A percentile compares a stretch with the other conserved stretches of the same genome.
phyloP scores from a whole-genome alignment of 2,888 invertebrate species.

The Ophioninae sp. region DNA sequence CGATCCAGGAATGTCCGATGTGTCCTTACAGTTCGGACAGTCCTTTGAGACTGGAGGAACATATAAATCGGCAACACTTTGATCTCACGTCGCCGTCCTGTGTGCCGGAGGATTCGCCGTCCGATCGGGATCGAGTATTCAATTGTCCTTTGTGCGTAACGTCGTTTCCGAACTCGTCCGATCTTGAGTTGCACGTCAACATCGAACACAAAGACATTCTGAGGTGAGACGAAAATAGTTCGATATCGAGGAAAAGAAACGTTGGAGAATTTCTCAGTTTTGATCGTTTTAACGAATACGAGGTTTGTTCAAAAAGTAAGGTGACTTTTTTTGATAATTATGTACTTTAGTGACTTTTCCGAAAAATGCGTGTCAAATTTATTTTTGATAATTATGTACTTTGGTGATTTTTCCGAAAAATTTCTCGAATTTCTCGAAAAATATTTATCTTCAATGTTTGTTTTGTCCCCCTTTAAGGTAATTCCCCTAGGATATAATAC shows the following conservation, averaged over 20 bases:
- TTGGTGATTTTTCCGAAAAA: too few relatives aligned
- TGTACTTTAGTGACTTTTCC: too few relatives aligned
- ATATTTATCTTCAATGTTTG: too few relatives aligned
- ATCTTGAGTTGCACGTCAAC: constrained; percentile 92
- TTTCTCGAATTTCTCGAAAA: too few relatives aligned
- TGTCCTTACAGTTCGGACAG: constrained; percentile 89
- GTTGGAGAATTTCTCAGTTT: background rate
- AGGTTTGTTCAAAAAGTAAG: too few relatives aligned
- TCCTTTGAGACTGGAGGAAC: constrained; percentile 89
- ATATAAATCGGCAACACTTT: constrained; percentile 92
- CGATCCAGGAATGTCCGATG: constrained; percentile 86
- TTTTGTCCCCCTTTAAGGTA: background rate
- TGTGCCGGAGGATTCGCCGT: constrained; percentile 77
- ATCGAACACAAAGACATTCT: constrained; percentile 91
- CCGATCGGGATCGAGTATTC: constrained; percentile 81
- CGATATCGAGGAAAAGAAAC: constrained; percentile 2
- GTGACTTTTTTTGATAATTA: too few relatives aligned
- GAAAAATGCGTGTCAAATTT: too few relatives aligned
- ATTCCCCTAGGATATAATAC: too few relatives aligned
- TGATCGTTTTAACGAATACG: background rate
- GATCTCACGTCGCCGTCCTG: constrained; percentile 90
- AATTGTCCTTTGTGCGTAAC: constrained; percentile 91
- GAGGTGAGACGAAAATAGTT: constrained; percentile 83
- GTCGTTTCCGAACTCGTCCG: constrained; percentile 87
- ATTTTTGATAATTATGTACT: too few relatives aligned